phyloP scores from a whole-genome alignment of 2,797 vertebrate species.

The Eulemur mongoz region DNA sequence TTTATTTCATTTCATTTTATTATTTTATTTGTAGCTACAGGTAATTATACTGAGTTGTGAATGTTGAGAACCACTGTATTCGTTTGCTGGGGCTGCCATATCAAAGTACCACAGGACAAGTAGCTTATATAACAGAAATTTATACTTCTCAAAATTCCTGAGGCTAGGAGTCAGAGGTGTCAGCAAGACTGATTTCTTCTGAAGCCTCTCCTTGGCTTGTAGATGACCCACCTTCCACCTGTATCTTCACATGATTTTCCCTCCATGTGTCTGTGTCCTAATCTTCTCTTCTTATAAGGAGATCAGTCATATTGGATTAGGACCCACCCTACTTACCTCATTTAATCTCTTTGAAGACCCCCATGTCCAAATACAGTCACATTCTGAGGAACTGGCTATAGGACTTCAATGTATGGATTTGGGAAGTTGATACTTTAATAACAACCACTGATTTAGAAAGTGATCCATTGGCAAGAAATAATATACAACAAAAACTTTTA shows the following conservation, averaged over 20 bases:
- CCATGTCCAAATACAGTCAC: background rate
- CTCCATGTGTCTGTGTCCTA: background rate
- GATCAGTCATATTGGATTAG: background rate
- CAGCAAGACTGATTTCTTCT: background rate
- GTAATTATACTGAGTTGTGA: background rate
- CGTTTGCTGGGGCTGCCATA: background rate
- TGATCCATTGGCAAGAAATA: background rate
- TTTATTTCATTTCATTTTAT: background rate
- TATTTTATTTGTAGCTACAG: background rate
- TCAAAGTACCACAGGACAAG: background rate
- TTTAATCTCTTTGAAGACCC: background rate
- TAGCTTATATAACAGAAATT: background rate
- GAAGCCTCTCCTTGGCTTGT: background rate
- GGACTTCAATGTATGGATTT: background rate
- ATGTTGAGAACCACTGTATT: background rate
- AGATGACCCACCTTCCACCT: background rate
- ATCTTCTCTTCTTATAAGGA: background rate
- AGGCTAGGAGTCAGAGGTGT: background rate
- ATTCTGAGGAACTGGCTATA: background rate
- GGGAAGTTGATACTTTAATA: background rate
- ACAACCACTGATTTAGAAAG: background rate
- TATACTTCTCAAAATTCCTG: background rate
- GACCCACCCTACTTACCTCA: rapidly evolving
- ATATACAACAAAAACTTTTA: background rate
- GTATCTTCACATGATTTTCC: background rate